Percentiles rank a stretch among this genome's conserved stretches.
phyloP scores from a whole-genome alignment of 2,113 vertebrate genomes.

The Hippocampus abdominalis region DNA sequence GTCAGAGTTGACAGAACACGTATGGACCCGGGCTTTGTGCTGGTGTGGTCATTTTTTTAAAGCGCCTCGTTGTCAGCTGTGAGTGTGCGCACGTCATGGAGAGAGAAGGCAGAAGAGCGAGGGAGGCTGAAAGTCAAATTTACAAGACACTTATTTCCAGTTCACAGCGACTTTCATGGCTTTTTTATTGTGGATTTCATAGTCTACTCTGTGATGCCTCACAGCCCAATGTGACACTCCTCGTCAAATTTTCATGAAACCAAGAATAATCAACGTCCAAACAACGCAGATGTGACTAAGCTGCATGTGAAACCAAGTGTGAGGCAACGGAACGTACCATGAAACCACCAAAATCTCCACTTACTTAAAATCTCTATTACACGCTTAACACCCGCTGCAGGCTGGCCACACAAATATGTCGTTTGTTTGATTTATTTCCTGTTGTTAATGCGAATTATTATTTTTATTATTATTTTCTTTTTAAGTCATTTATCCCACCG shows the following conservation, averaged over 20 bases:
- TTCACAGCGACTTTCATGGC: no score
- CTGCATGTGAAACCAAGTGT: not conserved
- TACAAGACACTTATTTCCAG: no score
- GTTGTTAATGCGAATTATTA: not conserved
- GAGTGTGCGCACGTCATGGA: no score
- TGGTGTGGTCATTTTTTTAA: no score
- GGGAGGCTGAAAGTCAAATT: no score
- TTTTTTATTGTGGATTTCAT: not conserved
- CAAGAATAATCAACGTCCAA: not conserved
- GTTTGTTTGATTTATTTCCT: slow-evolving; percentile 12
- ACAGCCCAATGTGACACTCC: not conserved
- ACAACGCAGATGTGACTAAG: not conserved
- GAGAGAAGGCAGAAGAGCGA: no score
- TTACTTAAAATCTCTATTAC: slow-evolving; percentile 37
- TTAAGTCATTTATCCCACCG: slow-evolving; percentile 33
- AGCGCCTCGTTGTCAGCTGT: no score
- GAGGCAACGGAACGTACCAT: not conserved
- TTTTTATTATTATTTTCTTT: not conserved
- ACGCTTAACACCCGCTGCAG: slow-evolving; percentile 26
- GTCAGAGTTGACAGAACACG: no score
- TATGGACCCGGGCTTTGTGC: no score
- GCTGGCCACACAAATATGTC: slow-evolving; percentile 8
- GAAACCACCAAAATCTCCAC: slow-evolving; percentile 35
- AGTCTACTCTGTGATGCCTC: not conserved
- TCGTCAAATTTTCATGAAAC: not conserved